Conservation (phyloP, 2,113 vertebrate species). For the Ellobius talpinus region DNA sequence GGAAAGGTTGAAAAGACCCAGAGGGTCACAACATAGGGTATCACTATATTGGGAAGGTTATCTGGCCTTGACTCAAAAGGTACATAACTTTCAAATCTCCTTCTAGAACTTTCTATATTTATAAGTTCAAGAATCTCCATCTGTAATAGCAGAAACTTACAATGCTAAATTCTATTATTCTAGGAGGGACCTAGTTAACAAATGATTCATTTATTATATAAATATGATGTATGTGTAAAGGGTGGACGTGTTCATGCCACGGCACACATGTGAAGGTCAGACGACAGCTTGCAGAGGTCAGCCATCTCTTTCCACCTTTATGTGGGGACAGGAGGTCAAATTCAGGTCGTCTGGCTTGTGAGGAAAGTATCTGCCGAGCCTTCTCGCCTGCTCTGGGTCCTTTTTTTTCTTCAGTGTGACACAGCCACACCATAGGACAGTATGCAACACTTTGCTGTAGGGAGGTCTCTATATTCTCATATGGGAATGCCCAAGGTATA, state of each 20-base stretch:
- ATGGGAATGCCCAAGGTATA: background rate
- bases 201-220: background rate
- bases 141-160: conserved; percentile 31
- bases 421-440: background rate
- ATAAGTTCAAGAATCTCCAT: conserved; percentile 24
- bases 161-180: background rate
- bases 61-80: background rate
- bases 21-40: background rate
- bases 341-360: background rate
- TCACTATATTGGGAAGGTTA: background rate
- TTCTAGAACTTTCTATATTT: conserved; percentile 27
- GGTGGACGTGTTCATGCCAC: background rate
- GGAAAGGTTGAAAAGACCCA: conserved; percentile 46
- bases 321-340: background rate
- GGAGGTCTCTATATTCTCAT: background rate
- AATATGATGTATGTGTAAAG: background rate
- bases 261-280: background rate
- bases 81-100: background rate
- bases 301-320: background rate
- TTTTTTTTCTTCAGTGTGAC: background rate
- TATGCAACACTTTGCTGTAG: background rate
- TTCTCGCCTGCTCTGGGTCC: background rate
- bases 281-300: background rate
- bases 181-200: background rate
- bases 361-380: background rate